These are phyloP conservation scores for Pygoscelis antarcticus DNA, from an alignment of 2,113 vertebrate genomes.

Conservation along the genomic window DNA sequence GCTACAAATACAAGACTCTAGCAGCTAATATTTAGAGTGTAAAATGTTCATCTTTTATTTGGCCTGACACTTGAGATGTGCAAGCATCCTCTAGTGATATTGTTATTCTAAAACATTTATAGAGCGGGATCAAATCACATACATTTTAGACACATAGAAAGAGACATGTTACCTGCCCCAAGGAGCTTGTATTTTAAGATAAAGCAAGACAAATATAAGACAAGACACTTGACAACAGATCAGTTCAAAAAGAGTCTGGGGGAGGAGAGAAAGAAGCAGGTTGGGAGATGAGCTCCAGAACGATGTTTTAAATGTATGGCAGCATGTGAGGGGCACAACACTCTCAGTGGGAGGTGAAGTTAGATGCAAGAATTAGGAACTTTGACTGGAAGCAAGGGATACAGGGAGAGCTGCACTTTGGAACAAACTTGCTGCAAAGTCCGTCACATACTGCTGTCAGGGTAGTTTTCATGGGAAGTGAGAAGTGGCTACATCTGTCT, in stretches of 20 bases:
- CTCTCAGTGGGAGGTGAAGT: neutral
- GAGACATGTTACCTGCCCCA: neutral
- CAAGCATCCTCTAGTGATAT: neutral
- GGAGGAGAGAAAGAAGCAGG: neutral
- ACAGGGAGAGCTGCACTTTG: neutral
- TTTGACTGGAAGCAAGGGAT: neutral
- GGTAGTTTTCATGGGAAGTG: neutral
- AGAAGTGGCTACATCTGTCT: neutral
- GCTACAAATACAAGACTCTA: conserved; percentile 35
- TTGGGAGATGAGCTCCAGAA: neutral
- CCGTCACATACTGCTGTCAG: neutral
- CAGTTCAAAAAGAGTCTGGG: neutral
- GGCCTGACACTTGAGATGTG: conserved; percentile 7
- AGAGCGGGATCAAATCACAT: neutral
- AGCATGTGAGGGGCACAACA: neutral
- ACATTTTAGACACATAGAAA: neutral
- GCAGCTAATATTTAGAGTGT: conserved; percentile 35
- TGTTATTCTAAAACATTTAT: conserved; percentile 42
- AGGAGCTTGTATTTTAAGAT: neutral
- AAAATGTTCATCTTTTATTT: conserved; percentile 40
- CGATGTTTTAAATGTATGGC: neutral
- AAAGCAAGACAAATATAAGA: neutral
- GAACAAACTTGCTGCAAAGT: neutral
- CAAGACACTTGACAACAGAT: neutral
- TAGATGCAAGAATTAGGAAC: neutral